Conservation (phyloP, 2,888 invertebrate species). For the Nephrotoma appendiculata region DNA sequence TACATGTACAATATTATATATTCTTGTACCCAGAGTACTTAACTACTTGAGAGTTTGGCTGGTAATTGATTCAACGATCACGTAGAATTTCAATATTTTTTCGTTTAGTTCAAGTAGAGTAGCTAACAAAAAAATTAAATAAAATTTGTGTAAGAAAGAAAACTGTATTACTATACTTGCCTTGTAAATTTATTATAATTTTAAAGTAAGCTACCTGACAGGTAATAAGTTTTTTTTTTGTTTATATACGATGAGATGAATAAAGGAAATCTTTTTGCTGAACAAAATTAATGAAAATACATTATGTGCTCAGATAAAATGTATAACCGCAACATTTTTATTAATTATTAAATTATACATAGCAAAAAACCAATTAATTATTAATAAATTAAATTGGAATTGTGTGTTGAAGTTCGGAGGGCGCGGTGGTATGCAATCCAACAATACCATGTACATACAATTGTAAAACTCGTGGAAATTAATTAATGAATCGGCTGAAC, state of each 20-base stretch:
- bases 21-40: background rate
- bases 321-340: background rate
- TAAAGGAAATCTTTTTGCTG: background rate
- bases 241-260: background rate
- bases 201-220: background rate
- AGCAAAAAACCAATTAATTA: background rate
- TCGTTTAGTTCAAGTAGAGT: background rate
- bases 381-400: background rate
- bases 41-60: background rate
- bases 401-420: background rate
- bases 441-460: background rate
- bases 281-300: background rate
- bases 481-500: background rate
- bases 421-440: background rate
- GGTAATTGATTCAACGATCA: background rate
- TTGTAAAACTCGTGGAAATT: background rate
- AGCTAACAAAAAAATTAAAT: background rate
- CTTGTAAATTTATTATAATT: background rate
- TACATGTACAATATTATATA: background rate
- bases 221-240: background rate
- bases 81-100: background rate
- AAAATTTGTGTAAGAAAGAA: background rate
- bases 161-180: background rate
- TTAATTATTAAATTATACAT: background rate
- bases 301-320: background rate